A percentile compares a stretch with the other conserved stretches of the same genome.
Conservation (phyloP, 2,797 vertebrate species). For the Calcarius lapponicus region DNA sequence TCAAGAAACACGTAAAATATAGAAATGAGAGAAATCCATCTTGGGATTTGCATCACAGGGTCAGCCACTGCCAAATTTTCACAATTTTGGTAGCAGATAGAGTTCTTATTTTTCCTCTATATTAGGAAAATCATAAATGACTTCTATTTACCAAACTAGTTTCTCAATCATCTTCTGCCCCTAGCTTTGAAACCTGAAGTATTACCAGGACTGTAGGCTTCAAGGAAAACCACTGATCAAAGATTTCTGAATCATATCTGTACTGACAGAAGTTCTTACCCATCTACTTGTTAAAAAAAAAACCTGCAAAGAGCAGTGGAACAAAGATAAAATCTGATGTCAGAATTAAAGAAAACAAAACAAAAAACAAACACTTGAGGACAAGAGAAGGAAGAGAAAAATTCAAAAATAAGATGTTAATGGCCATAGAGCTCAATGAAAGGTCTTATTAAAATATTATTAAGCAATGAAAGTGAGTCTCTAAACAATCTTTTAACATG, state of each 20-base stretch:
- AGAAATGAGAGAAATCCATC: not conserved
- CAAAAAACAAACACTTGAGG: not conserved
- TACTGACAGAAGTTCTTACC: not conserved
- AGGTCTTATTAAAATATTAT: not conserved
- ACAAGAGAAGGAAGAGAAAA: not conserved
- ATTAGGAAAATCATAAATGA: not conserved
- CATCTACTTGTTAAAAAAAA: not conserved
- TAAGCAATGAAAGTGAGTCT: not conserved
- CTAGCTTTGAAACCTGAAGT: not conserved
- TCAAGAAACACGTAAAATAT: not conserved
- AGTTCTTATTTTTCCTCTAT: not conserved
- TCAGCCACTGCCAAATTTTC: not conserved
- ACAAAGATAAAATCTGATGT: not conserved
- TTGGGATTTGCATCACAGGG: not conserved
- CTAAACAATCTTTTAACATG: not conserved
- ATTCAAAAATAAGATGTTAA: not conserved
- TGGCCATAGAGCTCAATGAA: not conserved
- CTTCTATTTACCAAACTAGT: not conserved
- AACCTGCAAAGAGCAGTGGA: not conserved
- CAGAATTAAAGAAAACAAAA: not conserved
- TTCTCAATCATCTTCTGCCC: not conserved
- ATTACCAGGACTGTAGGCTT: not conserved
- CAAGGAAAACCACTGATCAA: not conserved
- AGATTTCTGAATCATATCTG: not conserved
- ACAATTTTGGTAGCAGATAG: not conserved